Evolutionary conservation across 2,888 invertebrate species (phyloP), one percentile per base, ranked within the genome.

Genomic region (Latheticus oryzae): DNA sequence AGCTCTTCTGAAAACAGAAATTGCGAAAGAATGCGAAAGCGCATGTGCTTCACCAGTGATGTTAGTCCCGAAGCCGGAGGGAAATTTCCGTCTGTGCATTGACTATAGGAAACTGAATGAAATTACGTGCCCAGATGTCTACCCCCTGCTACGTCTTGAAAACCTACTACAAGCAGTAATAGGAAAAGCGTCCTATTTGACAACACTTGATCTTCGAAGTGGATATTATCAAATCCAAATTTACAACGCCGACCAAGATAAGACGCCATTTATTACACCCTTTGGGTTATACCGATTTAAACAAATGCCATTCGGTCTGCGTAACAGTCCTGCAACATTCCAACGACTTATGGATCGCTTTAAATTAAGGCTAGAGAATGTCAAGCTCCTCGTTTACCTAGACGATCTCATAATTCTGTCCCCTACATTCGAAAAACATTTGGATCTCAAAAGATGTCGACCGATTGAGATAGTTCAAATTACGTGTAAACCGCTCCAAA

Each of bases 371-470:
- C 5, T 17, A 19, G 21, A 19, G 5, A 5, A 19, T 19, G 21
- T 35, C 35, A 15, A 3, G 35, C 7, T 2, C n/a, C 21, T 35
- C 21, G 64, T 45, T 0, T 71, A 70, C 38, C 51, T 70, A 3
- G 69, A 71, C 23, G 69, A 73, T 28, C 21, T 71, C 1, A 67
- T 71, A 5, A 15, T 71, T 1, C 5, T 67, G 11, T 66, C 64
- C 7, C 4, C 45, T 1, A 38, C 51, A 1, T 67, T 67, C 37
- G 60, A 68, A 3, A 37, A 66, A 35, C 67, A 70, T 48, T 2
- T 68, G 3, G 64, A 69, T 37, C 47, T 71, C 5, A n/a, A 35
- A 17, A n/a, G 4, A 21, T 51, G 65, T 3, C 38, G 8, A 47
- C 5, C 32, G 57, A 11, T 23, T 68, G 19, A 13, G 35, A 26